phyloP scores from a whole-genome alignment of 2,888 invertebrate species.

The Chaitophorus viminalis region DNA sequence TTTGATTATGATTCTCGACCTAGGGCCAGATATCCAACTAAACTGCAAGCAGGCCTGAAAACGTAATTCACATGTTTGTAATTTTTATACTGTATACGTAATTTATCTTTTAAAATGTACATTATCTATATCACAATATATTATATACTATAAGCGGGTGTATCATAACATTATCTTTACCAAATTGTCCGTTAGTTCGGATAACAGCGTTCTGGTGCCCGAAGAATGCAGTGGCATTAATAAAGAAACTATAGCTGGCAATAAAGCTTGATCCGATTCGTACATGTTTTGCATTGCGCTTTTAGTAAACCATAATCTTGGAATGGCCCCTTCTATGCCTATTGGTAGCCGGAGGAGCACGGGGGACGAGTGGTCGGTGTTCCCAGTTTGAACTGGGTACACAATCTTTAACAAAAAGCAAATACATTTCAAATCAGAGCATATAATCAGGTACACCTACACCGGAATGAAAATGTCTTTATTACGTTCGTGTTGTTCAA shows the following conservation, averaged over 20 bases:
- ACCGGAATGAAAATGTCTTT: not conserved
- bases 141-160: no score
- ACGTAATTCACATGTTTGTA: not conserved
- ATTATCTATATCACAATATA: no score
- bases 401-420: slow-evolving; percentile 66
- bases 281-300: slow-evolving; percentile 69
- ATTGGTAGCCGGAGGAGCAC: slow-evolving; percentile 69
- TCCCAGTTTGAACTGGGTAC: slow-evolving; percentile 66
- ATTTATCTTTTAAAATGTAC: not conserved
- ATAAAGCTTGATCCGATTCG: slow-evolving; percentile 69
- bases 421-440: not conserved
- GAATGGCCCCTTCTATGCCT: slow-evolving; percentile 72
- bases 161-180: slow-evolving; percentile 60
- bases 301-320: slow-evolving; percentile 72
- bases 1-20: slow-evolving; percentile 68
- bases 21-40: slow-evolving; percentile 70
- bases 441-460: no score
- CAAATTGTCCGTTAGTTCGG: slow-evolving; percentile 64
- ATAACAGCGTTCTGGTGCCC: slow-evolving; percentile 62
- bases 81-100: not conserved
- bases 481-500: slow-evolving; percentile 70
- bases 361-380: slow-evolving; percentile 67
- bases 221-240: slow-evolving; percentile 66
- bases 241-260: slow-evolving; percentile 69
- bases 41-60: slow-evolving; percentile 67